Base-by-base conservation (phyloP, 2,888 invertebrate species). In the Agrochola lychnidis region DNA sequence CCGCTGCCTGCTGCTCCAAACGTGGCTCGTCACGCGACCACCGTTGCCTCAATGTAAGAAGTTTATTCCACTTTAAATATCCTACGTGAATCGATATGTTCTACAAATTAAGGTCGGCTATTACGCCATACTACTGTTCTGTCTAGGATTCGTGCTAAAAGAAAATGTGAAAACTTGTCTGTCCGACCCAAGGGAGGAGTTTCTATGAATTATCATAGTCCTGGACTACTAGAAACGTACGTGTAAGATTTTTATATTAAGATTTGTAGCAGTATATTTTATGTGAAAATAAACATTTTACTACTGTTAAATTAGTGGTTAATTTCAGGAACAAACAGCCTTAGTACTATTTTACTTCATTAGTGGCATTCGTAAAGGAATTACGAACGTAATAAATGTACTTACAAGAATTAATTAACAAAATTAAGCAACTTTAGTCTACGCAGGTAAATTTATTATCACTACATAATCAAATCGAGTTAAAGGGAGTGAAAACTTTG, bases 51-150 rank as follows among this genome's bases (percentile, higher is more conserved):
- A 90, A 90, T 90, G 90, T 93, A 91, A 92, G 91, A 93, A 94
- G 91, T 94, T 93, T 93, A 94, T 94, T 94, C 91, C 90, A 92
- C 91, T 93, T 93, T 92, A 94, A 94, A 93, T 93, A 93, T 90
- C 88, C 90, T 89, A 87, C 83, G 89, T 87, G 89, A 90, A 94
- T 93, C 93, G 91, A 93, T 93, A 87, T 89, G 87, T 88, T 90
- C 89, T 90, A 89, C 89, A 90, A 92, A 94, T 92, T 91, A 92
- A 79, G 78, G 81, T 77, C 72, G 67, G 63, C 85, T 89, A 87
- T 86, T 82, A 77, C 71, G 25, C 78, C 81, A 75, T 78, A 69
- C 48, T 57, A 45, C 48, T 72, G 75, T 73, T 68, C 62, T 57
- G 61, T 22, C 67, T 73, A 30, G 25, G 75, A 79, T 22, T 78